Percentiles rank a stretch among this genome's conserved stretches.
Evolutionary conservation across 2,797 vertebrate species (phyloP).

Genomic region (Oryzias sinensis): DNA sequence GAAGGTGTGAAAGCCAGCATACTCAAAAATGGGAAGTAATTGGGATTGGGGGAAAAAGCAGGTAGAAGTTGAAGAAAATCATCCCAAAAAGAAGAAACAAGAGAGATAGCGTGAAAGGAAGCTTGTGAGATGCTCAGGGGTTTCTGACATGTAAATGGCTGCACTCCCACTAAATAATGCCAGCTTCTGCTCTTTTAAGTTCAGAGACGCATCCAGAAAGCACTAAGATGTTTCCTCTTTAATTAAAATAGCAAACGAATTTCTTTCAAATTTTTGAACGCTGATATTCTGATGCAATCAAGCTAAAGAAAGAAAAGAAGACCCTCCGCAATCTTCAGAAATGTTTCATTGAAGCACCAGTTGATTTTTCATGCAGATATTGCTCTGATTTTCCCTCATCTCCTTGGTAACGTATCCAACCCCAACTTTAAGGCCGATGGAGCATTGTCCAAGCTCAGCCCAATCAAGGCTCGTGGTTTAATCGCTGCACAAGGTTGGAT

Average conservation of each 20-base stretch:
- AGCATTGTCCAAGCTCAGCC: constrained; percentile 47
- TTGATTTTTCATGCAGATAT: constrained; percentile 35
- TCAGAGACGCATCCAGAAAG: constrained; percentile 15
- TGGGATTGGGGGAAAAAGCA: constrained; percentile 16
- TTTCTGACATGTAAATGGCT: constrained; percentile 25
- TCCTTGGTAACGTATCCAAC: constrained; percentile 55
- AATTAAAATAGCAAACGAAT: constrained; percentile 30
- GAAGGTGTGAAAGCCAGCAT: constrained; percentile 40
- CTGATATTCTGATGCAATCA: constrained; percentile 32
- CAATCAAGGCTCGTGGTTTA: constrained; percentile 40
- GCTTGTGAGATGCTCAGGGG: constrained; percentile 19
- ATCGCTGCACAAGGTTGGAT: constrained; percentile 29
- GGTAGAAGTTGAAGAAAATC: constrained; percentile 39
- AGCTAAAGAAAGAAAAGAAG: constrained; percentile 19
- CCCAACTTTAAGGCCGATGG: constrained; percentile 40
- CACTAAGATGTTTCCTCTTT: constrained; percentile 14
- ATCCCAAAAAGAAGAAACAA: constrained; percentile 12
- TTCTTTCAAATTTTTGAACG: constrained; percentile 18
- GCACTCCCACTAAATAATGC: constrained; percentile 28
- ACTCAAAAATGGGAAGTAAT: constrained; percentile 58
- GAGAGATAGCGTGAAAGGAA: constrained; percentile 6
- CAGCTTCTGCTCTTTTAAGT: constrained; percentile 21
- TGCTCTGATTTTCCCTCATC: constrained; percentile 40
- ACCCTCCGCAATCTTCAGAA: constrained; percentile 18
- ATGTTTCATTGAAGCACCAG: constrained; percentile 32